Percentiles rank a stretch among this genome's conserved stretches.
These are phyloP conservation scores for Remorina albescens DNA, from an alignment of 2,797 vertebrate genomes.

Conservation along the genomic window DNA sequence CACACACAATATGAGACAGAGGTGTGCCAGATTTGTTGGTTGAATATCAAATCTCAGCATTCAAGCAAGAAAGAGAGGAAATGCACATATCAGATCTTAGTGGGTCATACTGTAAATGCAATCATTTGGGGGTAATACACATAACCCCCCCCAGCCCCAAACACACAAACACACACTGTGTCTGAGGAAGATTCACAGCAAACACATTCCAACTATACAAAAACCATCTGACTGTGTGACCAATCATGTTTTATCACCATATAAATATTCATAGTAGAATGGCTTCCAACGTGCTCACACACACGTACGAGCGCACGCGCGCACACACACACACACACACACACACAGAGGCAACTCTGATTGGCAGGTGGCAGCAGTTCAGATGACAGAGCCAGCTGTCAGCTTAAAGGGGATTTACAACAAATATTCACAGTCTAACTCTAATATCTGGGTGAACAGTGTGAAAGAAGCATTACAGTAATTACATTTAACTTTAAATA, in stretches of 20 bases:
- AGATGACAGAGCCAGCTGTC: slow-evolving; percentile 78
- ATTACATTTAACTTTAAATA: slow-evolving; percentile 12
- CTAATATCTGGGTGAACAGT: slow-evolving; percentile 33
- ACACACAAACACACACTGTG: background rate
- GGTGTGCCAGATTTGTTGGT: slow-evolving; percentile 12
- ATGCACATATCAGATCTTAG: background rate
- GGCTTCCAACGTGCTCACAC: background rate
- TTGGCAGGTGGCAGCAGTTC: slow-evolving; percentile 74
- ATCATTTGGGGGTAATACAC: slow-evolving; percentile 1
- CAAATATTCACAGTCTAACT: slow-evolving; percentile 48
- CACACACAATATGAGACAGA: background rate
- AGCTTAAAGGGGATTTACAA: slow-evolving; percentile 67
- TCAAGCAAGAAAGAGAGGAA: slow-evolving; percentile 5
- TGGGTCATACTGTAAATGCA: slow-evolving; percentile 29
- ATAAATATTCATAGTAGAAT: slow-evolving; percentile 78
- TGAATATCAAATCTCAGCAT: background rate
- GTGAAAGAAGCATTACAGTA: slow-evolving; percentile 19
- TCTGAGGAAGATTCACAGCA: slow-evolving; percentile 48
- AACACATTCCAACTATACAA: slow-evolving; percentile 51
- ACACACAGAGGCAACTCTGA: slow-evolving; percentile 61
- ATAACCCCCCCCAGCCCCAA: background rate
- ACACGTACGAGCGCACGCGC: slow-evolving; percentile 19
- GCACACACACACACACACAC: slow-evolving; percentile 23
- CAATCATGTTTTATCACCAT: slow-evolving; percentile 71
- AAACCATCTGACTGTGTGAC: slow-evolving; percentile 77